Evolutionary conservation across 2,888 invertebrate species (phyloP).

Genomic region (Lydus trimaculatus): DNA sequence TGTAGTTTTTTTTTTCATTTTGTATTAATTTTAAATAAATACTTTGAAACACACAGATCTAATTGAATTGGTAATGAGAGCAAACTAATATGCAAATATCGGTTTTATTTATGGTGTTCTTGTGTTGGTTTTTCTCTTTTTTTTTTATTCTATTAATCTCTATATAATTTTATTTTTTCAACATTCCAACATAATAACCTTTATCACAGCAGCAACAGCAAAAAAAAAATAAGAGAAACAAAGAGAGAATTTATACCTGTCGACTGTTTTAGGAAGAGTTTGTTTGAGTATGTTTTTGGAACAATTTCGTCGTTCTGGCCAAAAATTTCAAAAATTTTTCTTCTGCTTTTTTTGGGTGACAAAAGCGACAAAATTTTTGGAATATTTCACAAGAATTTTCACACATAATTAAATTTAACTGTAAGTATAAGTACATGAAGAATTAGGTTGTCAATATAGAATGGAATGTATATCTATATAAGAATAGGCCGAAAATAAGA

Average conservation of each 20-base stretch:
- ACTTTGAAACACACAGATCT: neutral
- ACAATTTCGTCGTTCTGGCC: too few species aligned
- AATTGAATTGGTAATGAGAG: slow-evolving; percentile 7
- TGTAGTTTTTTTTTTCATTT: neutral
- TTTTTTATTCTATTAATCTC: neutral
- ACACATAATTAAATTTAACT: slow-evolving; percentile 4
- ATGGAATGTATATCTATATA: slow-evolving; percentile 3
- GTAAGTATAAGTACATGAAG: neutral
- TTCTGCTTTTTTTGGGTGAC: neutral
- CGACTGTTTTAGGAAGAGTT: neutral
- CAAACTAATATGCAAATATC: slow-evolving; percentile 10
- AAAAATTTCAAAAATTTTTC: neutral
- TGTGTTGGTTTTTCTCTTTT: neutral
- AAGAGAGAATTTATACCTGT: slow-evolving; percentile 3
- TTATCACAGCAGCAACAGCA: neutral
- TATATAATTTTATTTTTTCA: slow-evolving; percentile 6
- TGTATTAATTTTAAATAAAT: neutral
- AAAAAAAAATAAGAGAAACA: neutral
- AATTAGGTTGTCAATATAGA: neutral
- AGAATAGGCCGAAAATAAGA: too few species aligned
- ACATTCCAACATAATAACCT: slow-evolving; percentile 9
- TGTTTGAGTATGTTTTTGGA: too few species aligned
- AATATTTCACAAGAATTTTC: slow-evolving; percentile 8
- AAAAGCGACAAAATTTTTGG: neutral
- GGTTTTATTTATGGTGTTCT: slow-evolving; percentile 4